phyloP scores from a whole-genome alignment of 2,113 vertebrate species.

The Otis tarda region DNA sequence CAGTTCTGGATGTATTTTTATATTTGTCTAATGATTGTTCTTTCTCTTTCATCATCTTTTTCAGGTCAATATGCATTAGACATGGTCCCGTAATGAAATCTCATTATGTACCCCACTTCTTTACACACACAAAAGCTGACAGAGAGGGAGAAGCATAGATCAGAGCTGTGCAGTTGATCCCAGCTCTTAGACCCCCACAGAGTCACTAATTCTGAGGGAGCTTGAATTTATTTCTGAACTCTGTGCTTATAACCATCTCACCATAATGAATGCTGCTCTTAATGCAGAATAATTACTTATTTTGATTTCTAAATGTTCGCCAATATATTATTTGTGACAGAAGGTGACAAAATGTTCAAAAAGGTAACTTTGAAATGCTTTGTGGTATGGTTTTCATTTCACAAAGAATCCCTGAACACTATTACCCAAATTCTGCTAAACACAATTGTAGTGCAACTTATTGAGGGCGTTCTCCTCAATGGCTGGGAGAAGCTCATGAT shows the following conservation, averaged over 20 bases:
- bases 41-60: background rate
- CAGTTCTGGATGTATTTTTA: background rate
- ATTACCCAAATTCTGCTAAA: background rate
- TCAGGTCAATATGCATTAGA: background rate
- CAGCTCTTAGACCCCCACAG: background rate
- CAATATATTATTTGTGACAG: background rate
- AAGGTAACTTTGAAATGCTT: background rate
- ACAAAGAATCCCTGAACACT: background rate
- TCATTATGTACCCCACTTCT: background rate
- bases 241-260: background rate
- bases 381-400: background rate
- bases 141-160: background rate
- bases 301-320: background rate
- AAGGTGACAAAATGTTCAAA: fast-evolving
- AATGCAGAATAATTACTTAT: background rate
- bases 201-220: background rate
- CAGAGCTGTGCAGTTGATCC: background rate
- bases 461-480: background rate
- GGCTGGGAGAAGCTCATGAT: background rate
- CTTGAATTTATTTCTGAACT: background rate
- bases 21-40: background rate
- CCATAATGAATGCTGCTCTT: background rate
- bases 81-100: background rate
- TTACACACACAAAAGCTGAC: background rate
- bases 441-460: background rate